Evolutionary conservation across 2,888 invertebrate genomes (phyloP).

Genomic region (Euplagia quadripunctaria): DNA sequence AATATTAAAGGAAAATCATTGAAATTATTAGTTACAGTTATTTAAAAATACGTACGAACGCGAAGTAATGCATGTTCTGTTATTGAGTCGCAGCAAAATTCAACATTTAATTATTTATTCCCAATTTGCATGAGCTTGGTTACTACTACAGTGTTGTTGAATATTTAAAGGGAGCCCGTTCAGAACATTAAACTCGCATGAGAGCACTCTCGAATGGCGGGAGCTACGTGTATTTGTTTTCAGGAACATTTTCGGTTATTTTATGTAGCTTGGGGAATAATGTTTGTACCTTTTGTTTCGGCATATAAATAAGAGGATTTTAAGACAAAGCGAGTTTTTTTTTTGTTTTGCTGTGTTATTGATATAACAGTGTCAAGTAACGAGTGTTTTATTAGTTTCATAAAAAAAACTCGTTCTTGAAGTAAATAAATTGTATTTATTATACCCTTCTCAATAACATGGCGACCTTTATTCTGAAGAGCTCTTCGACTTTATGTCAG

Average conservation of each 20-base stretch:
- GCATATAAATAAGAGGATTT: conserved; percentile 29
- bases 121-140: conserved; percentile 55
- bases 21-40: no score
- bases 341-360: conserved; percentile 30
- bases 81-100: conserved; percentile 19
- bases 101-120: conserved; percentile 47
- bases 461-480: conserved; percentile 30
- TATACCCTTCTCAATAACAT: conserved; percentile 30
- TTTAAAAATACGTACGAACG: not conserved
- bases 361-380: conserved; percentile 32
- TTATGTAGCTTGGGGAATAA: conserved; percentile 32
- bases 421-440: conserved; percentile 37
- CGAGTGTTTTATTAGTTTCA: conserved; percentile 41
- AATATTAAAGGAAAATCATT: not conserved
- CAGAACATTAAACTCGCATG: conserved; percentile 42
- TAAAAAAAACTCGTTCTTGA: conserved; percentile 27
- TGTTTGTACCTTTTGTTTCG: conserved; percentile 23
- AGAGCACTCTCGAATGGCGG: conserved; percentile 39
- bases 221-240: conserved; percentile 37
- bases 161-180: conserved; percentile 58
- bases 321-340: conserved; percentile 21
- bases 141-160: conserved; percentile 49
- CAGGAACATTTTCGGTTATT: conserved; percentile 32
- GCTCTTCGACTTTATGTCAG: conserved; percentile 21
- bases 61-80: not conserved